Base-by-base conservation (phyloP, 2,113 vertebrate genomes). In the Verasper variegatus region DNA sequence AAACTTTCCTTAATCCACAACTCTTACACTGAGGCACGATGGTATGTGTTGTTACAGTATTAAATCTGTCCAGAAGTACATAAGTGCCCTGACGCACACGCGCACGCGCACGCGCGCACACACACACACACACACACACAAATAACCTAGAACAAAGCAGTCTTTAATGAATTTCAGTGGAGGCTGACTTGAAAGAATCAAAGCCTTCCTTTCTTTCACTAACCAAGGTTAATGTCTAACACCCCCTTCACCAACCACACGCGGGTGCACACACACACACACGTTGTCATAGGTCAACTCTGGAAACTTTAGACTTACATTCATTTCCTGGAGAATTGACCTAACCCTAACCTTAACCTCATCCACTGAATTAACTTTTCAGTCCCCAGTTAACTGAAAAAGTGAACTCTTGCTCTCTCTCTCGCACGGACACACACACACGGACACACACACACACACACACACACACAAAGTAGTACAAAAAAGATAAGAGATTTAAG, bases 121-220 rank as follows among this genome's bases (percentile, higher is more conserved):
- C 35, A 51, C 78, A 68, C 76, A 80, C 69, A 45, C 58, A 71
- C 35, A 51, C 78, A 71, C 76, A 81, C 69, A 45, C 58, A 69
- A 86, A 87, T 82, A 91, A 90, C 80, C 68, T 84, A 69, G 76
- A 90, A 91, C 89, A 90, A 91, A 91, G 88, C 73, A 69, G 78
- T 6, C 78, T 91, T 91, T 88, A 89, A 86, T 89, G 73, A 82
- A 78, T 75, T 82, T 86, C 78, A 73, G 73, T 35, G 42, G 75
- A 69, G 78, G 64, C 49, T 74, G 60, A 64, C 72, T 63, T 14
- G 59, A 69, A 63, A 71, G 55, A 84, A 81, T 76, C 37, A 84
- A 87, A 86, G 83, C 78, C 57, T 58, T 75, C 61, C 47, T 85
- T 89, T 86, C 73, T 72, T 78, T 85, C 68, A 85, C 61, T 42